Percentiles rank a stretch among this genome's conserved stretches.
These are phyloP conservation scores for Sinocyclocheilus anshuiensis DNA, from an alignment of 2,113 vertebrate genomes.

Conservation along the genomic window DNA sequence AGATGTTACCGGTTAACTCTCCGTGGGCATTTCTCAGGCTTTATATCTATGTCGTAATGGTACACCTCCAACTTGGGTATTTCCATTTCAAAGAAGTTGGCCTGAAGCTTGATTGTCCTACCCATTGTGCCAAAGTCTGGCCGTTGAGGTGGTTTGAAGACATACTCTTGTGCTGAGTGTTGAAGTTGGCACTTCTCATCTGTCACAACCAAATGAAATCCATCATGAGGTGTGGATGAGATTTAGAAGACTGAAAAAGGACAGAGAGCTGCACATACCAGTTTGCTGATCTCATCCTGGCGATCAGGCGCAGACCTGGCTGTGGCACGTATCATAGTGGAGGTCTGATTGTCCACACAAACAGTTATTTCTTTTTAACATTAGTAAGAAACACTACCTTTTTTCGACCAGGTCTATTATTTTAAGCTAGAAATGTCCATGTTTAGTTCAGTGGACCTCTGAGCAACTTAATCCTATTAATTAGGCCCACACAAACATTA, in stretches of 20 bases:
- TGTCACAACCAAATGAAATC: slow-evolving; percentile 57
- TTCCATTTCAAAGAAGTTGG: slow-evolving; percentile 99
- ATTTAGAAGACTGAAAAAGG: neutral
- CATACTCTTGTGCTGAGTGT: slow-evolving; percentile 89
- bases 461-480: neutral
- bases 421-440: neutral
- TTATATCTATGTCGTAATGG: slow-evolving; percentile 99
- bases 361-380: neutral
- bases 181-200: slow-evolving; percentile 99
- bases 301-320: slow-evolving; percentile 95
- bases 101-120: slow-evolving; percentile 98
- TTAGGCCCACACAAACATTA: slow-evolving; percentile 1
- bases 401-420: neutral
- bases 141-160: slow-evolving; percentile 94
- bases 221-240: neutral
- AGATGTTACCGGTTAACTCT: slow-evolving; percentile 92
- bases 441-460: neutral
- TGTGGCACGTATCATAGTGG: slow-evolving; percentile 98
- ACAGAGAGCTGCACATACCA: slow-evolving; percentile 78
- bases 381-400: neutral
- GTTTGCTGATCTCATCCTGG: slow-evolving; percentile 97
- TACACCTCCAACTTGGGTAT: slow-evolving; percentile 99
- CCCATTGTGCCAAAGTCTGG: slow-evolving; percentile 98
- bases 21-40: slow-evolving; percentile 97
- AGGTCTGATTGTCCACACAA: slow-evolving; percentile 93